A percentile compares a stretch with the other conserved stretches of the same genome.
Conservation (phyloP, 2,797 vertebrate species). For the Neosalanx taihuensis region DNA sequence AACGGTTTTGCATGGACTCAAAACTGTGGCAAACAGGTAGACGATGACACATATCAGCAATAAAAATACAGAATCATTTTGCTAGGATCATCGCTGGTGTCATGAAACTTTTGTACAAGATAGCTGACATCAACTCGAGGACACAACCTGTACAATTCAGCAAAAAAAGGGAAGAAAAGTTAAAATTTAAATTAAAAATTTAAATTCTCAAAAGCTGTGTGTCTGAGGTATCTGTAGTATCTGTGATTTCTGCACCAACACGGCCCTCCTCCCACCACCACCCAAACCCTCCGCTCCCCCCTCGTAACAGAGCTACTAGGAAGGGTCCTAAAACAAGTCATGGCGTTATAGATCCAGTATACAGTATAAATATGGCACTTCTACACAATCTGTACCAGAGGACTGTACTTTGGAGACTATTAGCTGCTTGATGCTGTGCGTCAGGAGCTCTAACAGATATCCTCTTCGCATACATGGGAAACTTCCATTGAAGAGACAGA, state of each 20-base stretch:
- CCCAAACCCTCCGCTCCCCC: not conserved
- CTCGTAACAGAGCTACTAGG: not conserved
- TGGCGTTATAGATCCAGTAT: conserved; percentile 21
- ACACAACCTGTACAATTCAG: conserved; percentile 31
- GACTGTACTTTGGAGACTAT: conserved; percentile 10
- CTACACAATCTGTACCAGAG: conserved; percentile 18
- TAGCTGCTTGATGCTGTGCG: not conserved
- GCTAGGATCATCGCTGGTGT: conserved; percentile 8
- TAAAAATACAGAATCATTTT: conserved; percentile 7
- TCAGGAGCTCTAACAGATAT: not conserved
- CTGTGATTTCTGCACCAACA: conserved; percentile 48
- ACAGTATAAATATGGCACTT: conserved; percentile 3
- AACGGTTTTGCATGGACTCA: conserved; percentile 5
- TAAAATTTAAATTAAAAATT: conserved; percentile 24
- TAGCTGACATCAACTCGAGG: conserved; percentile 14
- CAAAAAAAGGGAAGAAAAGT: conserved; percentile 10
- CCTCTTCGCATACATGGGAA: conserved; percentile 5
- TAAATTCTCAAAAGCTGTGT: conserved; percentile 43
- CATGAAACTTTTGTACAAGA: conserved; percentile 7
- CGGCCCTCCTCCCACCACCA: not conserved
- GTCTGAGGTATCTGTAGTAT: conserved; percentile 58
- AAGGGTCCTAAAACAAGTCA: not conserved
- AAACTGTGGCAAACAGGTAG: conserved; percentile 2
- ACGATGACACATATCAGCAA: conserved; percentile 9
- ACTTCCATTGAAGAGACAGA: not conserved